Evolutionary conservation across 2,888 invertebrate genomes (phyloP), one percentile per base, ranked within the genome.

Genomic region (Smittia sp.): DNA sequence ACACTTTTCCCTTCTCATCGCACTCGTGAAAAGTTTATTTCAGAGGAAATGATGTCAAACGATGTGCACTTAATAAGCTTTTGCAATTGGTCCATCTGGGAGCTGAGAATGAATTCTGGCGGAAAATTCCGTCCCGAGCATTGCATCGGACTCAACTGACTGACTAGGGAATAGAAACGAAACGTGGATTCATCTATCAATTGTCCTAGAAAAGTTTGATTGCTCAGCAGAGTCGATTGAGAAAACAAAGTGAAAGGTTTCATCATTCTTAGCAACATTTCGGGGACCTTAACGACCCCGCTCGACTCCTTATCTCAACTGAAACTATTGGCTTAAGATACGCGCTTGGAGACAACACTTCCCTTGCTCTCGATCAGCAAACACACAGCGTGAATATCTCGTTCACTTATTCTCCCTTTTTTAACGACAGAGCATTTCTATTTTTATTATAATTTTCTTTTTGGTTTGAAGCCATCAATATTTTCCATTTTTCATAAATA

Each of bases 401-500:
- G 18, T 58, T 58, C 7, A 58, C 52, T 11, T 15, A 52, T 4
- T 58, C n/a, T 58, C n/a, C 9, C 3, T 58, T 52, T 15, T 52
- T 58, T 4, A 63, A 63, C 27, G 25, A 25, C 20, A 25, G 15
- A 63, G 63, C 63, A 63, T 13, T 32, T 32, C 32, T 32, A 32
- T 32, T 32, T n/a, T n/a, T 32, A 32, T 32, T 32, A 32, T 32
- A 32, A 3, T 32, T 32, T 27, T 68, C 20, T 2, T 27, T 69
- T 69, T 69, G 6, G 15, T 54, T 69, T 69, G 69, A 69, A 69
- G 69, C 69, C 69, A 27, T 69, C 20, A 46, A 41, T 52, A 24
- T 69, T 58, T 39, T 46, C 15, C 46, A 46, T 46, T 46, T 39
- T 46, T 63, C 63, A 63, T 69, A 69, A 69, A 69, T 69, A 52